Evolutionary conservation across 2,797 vertebrate species (phyloP).

Genomic region (Hydrolagus colliei): DNA sequence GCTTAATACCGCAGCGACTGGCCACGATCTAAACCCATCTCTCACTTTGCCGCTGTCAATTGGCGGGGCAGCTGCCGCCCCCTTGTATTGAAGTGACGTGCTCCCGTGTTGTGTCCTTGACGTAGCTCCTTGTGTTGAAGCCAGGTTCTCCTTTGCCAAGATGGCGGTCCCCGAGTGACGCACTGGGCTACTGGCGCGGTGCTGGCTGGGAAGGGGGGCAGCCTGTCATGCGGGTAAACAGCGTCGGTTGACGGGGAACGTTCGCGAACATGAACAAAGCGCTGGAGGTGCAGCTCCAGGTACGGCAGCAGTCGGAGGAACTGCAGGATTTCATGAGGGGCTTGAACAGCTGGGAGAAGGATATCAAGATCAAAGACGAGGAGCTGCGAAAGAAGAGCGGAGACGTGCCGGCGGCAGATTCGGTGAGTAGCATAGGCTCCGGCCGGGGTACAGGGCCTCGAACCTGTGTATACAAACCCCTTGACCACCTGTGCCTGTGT

Average conservation of each 20-base stretch:
- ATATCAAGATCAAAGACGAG: constrained; percentile 80
- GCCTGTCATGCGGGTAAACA: not conserved
- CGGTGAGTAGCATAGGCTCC: constrained; percentile 39
- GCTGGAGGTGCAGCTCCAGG: constrained; percentile 79
- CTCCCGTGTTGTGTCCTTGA: not conserved
- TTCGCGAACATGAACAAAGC: constrained; percentile 63
- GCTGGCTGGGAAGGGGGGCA: not conserved
- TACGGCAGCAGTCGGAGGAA: constrained; percentile 87
- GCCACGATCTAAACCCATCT: too few species aligned
- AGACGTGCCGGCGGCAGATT: constrained; percentile 21
- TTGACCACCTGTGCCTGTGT: too few species aligned
- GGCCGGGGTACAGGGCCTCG: not conserved
- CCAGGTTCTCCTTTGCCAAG: not conserved
- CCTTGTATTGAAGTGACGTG: too few species aligned
- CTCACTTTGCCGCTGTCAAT: too few species aligned
- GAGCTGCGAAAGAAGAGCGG: constrained; percentile 60
- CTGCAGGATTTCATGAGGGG: constrained; percentile 84
- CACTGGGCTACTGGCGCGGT: not conserved
- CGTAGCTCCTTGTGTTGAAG: not conserved
- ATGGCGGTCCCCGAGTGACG: not conserved
- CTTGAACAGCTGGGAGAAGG: constrained; percentile 79
- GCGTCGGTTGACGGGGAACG: not conserved
- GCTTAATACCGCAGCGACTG: too few species aligned
- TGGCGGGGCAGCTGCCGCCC: too few species aligned
- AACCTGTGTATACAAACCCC: too few species aligned